Conservation (phyloP, 64 coral and sea anemone species). For the Montipora cactus region DNA sequence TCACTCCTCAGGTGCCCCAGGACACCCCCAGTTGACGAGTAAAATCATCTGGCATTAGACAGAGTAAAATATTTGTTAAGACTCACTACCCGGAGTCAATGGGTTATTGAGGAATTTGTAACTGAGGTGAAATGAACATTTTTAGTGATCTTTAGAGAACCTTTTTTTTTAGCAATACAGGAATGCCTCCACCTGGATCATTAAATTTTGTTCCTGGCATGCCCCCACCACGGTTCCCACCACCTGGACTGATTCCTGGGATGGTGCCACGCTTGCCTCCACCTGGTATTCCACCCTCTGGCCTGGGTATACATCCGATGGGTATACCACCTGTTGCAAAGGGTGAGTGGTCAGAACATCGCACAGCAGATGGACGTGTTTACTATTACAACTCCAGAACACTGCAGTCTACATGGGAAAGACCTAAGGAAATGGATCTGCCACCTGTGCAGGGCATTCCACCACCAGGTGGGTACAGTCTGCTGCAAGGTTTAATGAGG, state of each 20-base stretch:
- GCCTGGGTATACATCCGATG: slow-evolving; percentile 33
- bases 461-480: slow-evolving; percentile 1
- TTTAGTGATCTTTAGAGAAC: background rate
- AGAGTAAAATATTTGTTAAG: too few relatives aligned
- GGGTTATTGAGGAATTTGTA: too few relatives aligned
- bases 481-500: too few relatives aligned
- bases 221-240: slow-evolving; percentile 52
- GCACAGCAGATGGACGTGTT: slow-evolving; percentile 67
- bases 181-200: slow-evolving; percentile 19
- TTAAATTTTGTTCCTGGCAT: background rate
- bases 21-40: too few relatives aligned
- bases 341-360: slow-evolving; percentile 82
- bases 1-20: too few relatives aligned
- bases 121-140: too few relatives aligned
- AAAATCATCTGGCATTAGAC: too few relatives aligned
- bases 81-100: too few relatives aligned
- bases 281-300: slow-evolving; percentile 42
- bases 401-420: slow-evolving; percentile 78
- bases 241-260: slow-evolving; percentile 60
- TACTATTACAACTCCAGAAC: slow-evolving; percentile 88
- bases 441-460: slow-evolving; percentile 47
- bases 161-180: slow-evolving; percentile 3
- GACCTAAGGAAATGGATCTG: slow-evolving; percentile 76
- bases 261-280: slow-evolving; percentile 36
- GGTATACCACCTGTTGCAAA: background rate